A percentile compares a stretch with the other conserved stretches of the same genome.
phyloP scores from a whole-genome alignment of 2,113 vertebrate species.

The Origma solitaria region DNA sequence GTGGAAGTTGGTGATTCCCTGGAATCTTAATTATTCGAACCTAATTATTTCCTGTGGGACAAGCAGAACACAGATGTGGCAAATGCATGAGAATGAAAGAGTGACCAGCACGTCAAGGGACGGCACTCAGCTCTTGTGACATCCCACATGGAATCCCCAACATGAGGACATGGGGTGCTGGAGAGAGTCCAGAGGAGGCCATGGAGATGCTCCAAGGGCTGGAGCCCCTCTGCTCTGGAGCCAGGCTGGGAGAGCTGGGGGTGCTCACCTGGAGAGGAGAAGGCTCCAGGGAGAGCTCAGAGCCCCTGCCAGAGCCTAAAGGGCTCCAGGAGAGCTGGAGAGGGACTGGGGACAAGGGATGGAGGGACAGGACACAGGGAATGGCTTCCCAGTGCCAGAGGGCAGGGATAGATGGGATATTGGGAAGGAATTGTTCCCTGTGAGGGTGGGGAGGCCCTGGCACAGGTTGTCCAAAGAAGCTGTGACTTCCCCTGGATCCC shows the following conservation, averaged over 20 bases:
- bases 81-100: not conserved
- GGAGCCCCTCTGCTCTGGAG: not conserved
- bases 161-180: not conserved
- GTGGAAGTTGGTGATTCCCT: not conserved
- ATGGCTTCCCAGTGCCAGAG: not conserved
- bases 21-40: not conserved
- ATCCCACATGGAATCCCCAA: fast-evolving
- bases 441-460: fast-evolving
- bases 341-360: not conserved
- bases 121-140: not conserved
- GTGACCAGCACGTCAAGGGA: not conserved
- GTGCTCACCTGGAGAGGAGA: no score
- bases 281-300: no score
- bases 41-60: not conserved
- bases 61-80: not conserved
- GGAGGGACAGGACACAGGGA: not conserved
- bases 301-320: no score
- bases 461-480: not conserved
- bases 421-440: fast-evolving
- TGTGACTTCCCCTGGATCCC: not conserved
- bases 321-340: not conserved
- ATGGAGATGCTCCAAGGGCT: fast-evolving
- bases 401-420: fast-evolving
- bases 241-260: not conserved
- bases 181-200: fast-evolving